Evolutionary conservation across 2,797 vertebrate species (phyloP).

Genomic region (Phrynocephalus guinanensis): DNA sequence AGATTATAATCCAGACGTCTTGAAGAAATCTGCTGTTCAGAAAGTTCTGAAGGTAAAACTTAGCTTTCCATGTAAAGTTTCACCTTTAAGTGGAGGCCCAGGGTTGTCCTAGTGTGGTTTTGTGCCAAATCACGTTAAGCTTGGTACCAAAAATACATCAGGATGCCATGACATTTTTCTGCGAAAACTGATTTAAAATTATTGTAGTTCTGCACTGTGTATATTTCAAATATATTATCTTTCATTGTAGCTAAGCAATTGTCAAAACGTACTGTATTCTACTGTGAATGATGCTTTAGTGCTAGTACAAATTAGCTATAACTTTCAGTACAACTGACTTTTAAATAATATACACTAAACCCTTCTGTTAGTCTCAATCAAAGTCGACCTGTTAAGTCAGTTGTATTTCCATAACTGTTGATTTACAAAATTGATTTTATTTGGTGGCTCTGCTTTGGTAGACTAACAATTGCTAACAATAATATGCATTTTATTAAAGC

Average conservation of each 20-base stretch:
- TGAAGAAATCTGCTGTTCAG: conserved; percentile 92
- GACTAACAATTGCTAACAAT: neutral
- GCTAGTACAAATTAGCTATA: conserved; percentile 20
- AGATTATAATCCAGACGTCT: conserved; percentile 91
- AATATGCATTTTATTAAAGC: conserved; percentile 48
- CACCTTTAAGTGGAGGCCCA: conserved; percentile 56
- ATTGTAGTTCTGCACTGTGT: conserved; percentile 1
- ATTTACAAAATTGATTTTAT: neutral
- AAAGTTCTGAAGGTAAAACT: conserved; percentile 94
- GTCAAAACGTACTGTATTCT: conserved; percentile 21
- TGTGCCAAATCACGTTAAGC: conserved; percentile 3
- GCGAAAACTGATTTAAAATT: conserved; percentile 12
- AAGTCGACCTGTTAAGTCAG: neutral
- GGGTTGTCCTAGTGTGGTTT: conserved; percentile 47
- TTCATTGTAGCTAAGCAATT: too few relatives aligned
- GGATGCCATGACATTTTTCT: neutral
- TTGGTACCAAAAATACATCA: conserved; percentile 23
- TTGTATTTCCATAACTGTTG: neutral
- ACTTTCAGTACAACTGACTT: conserved; percentile 16
- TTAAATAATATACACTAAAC: conserved; percentile 6
- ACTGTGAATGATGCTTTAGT: conserved; percentile 11
- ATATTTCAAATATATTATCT: conserved; percentile 14
- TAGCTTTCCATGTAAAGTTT: conserved; percentile 73
- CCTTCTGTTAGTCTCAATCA: neutral
- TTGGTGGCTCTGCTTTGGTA: neutral